Evolutionary conservation across 2,113 vertebrate genomes (phyloP), one percentile per base, ranked within the genome.

Genomic region (Gymnobelideus leadbeateri): DNA sequence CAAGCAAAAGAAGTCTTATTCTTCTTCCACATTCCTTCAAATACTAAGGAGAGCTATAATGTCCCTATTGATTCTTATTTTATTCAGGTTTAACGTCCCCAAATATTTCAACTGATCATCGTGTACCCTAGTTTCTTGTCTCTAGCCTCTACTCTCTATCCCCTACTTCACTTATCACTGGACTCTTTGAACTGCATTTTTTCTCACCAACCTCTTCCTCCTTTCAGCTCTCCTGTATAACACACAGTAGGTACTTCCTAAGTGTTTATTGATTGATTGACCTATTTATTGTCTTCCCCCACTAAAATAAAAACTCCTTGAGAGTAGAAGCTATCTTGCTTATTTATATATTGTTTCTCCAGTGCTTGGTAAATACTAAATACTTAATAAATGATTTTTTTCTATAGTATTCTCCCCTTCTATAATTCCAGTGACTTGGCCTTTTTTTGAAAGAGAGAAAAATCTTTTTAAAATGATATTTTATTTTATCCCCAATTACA

Each of bases 351-450:
- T 77, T 77, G 26, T 77, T 19, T 77, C 37, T 77, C 61, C 14
- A n/a, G 14, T 61, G 26, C 0, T 46, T 28, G 26, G 77, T 14
- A 61, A 49, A 47, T 6, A 92, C 12, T 25, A 96, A n/a, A n/a
- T 26, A 31, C 47, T 94, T 94, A 91, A 43, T 37, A 84, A 77
- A 25, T 89, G 49, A 90, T 55, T 92, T 91, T 68, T 47, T 77
- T 92, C 12, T 92, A 61, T 61, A 61, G 28, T 89, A 3, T 54
- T 9, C 16, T 46, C 46, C 7, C 19, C 43, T 93, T 47, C 23
- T 51, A 93, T 93, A 93, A 91, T 95, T 97, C 91, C 55, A 94
- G 51, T 90, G 90, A 51, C n/a, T 91, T 93, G 77, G 94, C 91
- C 47, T 51, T 21, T 84, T 21, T 84, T 46, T 55, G 51, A 9